Conservation (phyloP, 2,888 invertebrate genomes). For the Nomada goodeniana region DNA sequence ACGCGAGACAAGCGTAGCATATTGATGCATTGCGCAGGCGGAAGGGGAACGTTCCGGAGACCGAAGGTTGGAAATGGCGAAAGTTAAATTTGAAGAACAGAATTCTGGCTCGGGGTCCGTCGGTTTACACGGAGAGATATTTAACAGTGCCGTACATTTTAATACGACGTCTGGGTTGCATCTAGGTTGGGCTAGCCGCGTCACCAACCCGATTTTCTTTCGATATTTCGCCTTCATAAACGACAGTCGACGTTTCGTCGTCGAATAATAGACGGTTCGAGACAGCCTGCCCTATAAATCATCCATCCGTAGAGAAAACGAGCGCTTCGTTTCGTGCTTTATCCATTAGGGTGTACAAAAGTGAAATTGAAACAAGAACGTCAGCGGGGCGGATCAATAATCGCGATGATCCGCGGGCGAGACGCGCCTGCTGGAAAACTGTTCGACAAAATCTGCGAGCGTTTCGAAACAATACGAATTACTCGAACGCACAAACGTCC, state of each 20-base stretch:
- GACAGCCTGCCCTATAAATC: background rate
- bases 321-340: background rate
- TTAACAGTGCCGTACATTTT: background rate
- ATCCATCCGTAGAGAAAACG: background rate
- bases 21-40: constrained; percentile 43
- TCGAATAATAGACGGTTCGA: constrained; percentile 13
- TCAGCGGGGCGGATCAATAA: constrained; percentile 2
- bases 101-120: background rate
- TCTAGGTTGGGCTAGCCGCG: constrained; percentile 19
- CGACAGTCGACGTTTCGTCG: background rate
- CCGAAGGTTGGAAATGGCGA: background rate
- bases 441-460: constrained; percentile 5
- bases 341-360: constrained; percentile 1
- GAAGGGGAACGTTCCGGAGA: background rate
- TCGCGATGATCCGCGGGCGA: constrained; percentile 2
- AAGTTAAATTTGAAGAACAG: constrained; percentile 1
- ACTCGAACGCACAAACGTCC: background rate
- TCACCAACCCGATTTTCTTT: background rate
- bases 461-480: background rate
- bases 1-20: constrained; percentile 25
- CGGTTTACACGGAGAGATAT: background rate
- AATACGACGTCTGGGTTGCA: background rate
- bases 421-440: background rate
- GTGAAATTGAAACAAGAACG: constrained; percentile 1
- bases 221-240: background rate